These are phyloP conservation scores for Archilochus colubris DNA, from an alignment of 2,113 vertebrate species.

Conservation along the genomic window DNA sequence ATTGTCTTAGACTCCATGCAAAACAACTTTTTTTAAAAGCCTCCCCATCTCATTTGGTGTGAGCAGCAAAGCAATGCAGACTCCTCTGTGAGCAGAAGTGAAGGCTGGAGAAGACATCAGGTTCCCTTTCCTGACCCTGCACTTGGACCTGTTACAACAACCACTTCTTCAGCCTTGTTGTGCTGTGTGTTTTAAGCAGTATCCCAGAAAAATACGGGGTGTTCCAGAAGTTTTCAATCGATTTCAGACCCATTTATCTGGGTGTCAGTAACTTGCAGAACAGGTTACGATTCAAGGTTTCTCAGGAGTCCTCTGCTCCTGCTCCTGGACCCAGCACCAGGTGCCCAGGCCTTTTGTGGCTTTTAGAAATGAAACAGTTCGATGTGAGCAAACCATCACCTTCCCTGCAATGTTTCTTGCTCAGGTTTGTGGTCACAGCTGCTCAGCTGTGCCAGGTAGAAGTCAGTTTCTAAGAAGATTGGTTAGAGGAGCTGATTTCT, in stretches of 20 bases:
- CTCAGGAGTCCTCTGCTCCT: not conserved
- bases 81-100: fast-evolving
- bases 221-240: not conserved
- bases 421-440: not conserved
- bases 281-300: not conserved
- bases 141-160: not conserved
- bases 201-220: not conserved
- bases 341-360: not conserved
- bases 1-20: not conserved
- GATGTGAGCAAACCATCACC: not conserved
- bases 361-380: not conserved
- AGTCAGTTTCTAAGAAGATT: not conserved
- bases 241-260: not conserved
- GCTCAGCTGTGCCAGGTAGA: not conserved
- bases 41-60: not conserved
- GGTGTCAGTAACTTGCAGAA: not conserved
- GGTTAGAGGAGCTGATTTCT: not conserved
- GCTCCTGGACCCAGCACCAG: not conserved
- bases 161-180: not conserved
- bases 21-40: not conserved
- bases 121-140: not conserved
- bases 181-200: not conserved
- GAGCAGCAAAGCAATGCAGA: not conserved
- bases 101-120: not conserved
- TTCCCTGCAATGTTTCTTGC: not conserved